Evolutionary conservation across 2,113 vertebrate species (phyloP).

Genomic region (Tupaia tana): DNA sequence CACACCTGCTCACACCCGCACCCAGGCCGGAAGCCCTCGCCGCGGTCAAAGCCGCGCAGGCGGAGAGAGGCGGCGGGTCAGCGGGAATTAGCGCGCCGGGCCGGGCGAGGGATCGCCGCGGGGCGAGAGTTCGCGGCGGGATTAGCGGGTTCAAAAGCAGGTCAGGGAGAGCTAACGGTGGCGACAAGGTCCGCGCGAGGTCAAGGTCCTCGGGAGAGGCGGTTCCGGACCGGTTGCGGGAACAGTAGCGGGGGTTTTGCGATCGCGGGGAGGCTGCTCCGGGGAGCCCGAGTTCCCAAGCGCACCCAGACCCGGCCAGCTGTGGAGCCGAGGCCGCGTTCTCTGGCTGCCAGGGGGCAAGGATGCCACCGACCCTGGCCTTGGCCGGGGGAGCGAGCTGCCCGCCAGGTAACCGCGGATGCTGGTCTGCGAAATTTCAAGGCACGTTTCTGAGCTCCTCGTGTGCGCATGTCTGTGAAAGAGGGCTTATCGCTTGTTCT

Average conservation of each 20-base stretch:
- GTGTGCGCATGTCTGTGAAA: not conserved
- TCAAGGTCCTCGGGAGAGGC: constrained; percentile 60
- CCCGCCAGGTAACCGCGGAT: not conserved
- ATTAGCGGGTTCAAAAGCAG: constrained; percentile 81
- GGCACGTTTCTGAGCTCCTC: accelerated
- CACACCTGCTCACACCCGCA: accelerated
- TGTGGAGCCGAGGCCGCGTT: not conserved
- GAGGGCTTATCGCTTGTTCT: not conserved
- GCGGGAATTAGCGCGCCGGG: constrained; percentile 71
- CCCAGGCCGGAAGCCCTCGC: not conserved
- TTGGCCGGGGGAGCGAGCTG: not conserved
- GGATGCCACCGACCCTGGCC: too few species aligned
- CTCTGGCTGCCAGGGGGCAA: not conserved
- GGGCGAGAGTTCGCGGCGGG: constrained; percentile 67
- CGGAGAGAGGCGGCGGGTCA: not conserved
- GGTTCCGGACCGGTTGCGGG: not conserved
- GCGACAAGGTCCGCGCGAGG: constrained; percentile 40
- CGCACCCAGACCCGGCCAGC: too few species aligned
- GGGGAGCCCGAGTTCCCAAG: not conserved
- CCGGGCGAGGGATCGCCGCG: not conserved
- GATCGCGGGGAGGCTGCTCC: too few species aligned
- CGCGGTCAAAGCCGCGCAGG: not conserved
- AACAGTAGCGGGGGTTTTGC: accelerated
- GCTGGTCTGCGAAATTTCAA: accelerated
- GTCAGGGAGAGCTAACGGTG: constrained; percentile 74